phyloP scores from a whole-genome alignment of 2,888 invertebrate genomes.

The Eupithecia subumbrata region DNA sequence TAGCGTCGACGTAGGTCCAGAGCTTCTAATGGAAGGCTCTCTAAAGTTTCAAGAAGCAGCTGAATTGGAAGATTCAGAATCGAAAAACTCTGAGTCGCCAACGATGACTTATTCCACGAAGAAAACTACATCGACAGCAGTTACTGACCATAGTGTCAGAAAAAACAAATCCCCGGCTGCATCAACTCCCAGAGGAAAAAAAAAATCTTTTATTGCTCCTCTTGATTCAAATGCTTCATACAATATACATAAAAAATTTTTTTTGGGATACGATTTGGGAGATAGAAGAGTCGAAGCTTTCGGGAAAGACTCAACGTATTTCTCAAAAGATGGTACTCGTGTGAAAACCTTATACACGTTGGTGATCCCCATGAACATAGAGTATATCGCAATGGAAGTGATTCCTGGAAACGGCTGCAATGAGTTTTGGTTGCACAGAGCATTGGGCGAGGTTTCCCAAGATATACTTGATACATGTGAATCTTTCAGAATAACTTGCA shows the following conservation, averaged over 20 bases:
- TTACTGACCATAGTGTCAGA: slow-evolving; percentile 56
- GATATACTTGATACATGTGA: slow-evolving; percentile 60
- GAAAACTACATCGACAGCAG: slow-evolving; percentile 51
- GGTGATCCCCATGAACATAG: slow-evolving; percentile 70
- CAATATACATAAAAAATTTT: slow-evolving; percentile 57
- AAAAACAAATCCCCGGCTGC: slow-evolving; percentile 55
- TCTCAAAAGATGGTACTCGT: slow-evolving; percentile 72
- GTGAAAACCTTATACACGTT: slow-evolving; percentile 65
- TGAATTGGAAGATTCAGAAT: slow-evolving; percentile 46
- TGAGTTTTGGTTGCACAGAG: slow-evolving; percentile 72
- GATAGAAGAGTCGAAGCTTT: slow-evolving; percentile 75
- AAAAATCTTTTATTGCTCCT: background rate
- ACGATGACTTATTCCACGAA: slow-evolving; percentile 46
- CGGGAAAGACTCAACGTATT: slow-evolving; percentile 71
- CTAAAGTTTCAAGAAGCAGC: slow-evolving; percentile 66
- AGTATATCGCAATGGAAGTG: slow-evolving; percentile 66
- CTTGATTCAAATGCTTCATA: background rate
- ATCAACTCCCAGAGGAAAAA: slow-evolving; percentile 53
- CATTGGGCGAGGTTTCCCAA: slow-evolving; percentile 59
- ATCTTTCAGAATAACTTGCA: slow-evolving; percentile 69
- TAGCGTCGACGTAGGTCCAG: slow-evolving; percentile 61
- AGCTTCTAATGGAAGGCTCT: slow-evolving; percentile 75
- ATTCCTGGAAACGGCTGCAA: slow-evolving; percentile 65
- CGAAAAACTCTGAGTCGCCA: slow-evolving; percentile 37
- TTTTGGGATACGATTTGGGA: slow-evolving; percentile 72